A percentile compares a stretch with the other conserved stretches of the same genome.
Conservation (phyloP, 2,797 vertebrate species). For the Chloroceryle inda region DNA sequence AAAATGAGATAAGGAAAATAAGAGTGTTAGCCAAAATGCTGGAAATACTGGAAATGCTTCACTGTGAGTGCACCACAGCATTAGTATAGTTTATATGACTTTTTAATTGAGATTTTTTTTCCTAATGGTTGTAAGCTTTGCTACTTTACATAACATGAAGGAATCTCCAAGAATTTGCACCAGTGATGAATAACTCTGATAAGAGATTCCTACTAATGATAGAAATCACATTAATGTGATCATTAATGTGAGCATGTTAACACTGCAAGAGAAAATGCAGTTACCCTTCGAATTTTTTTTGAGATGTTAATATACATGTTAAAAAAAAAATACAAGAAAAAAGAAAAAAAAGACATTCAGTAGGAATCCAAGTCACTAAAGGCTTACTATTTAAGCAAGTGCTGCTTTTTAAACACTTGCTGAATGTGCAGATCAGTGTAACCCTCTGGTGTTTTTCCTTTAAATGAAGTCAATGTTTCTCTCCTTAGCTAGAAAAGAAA, state of each 20-base stretch:
- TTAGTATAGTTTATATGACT: not conserved
- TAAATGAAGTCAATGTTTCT: not conserved
- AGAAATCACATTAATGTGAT: not conserved
- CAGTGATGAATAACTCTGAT: not conserved
- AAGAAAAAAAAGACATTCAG: not conserved
- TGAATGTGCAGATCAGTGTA: not conserved
- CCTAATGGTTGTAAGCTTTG: not conserved
- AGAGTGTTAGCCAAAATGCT: not conserved
- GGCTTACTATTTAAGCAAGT: not conserved
- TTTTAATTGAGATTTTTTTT: not conserved
- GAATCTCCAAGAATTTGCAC: not conserved
- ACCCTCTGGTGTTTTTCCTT: not conserved
- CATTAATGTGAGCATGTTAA: not conserved
- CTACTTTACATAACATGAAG: not conserved
- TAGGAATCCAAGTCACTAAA: not conserved
- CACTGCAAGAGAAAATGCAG: not conserved
- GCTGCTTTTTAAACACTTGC: not conserved
- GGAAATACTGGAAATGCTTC: not conserved
- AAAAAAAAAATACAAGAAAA: not conserved
- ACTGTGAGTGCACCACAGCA: not conserved
- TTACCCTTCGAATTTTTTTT: not conserved
- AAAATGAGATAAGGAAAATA: not conserved
- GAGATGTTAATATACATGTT: not conserved
- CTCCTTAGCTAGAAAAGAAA: not conserved
- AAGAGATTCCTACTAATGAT: not conserved